Percentiles rank a stretch among this genome's conserved stretches.
phyloP scores from a whole-genome alignment of 2,888 invertebrate genomes.

The Lepeophtheirus nordmannii region DNA sequence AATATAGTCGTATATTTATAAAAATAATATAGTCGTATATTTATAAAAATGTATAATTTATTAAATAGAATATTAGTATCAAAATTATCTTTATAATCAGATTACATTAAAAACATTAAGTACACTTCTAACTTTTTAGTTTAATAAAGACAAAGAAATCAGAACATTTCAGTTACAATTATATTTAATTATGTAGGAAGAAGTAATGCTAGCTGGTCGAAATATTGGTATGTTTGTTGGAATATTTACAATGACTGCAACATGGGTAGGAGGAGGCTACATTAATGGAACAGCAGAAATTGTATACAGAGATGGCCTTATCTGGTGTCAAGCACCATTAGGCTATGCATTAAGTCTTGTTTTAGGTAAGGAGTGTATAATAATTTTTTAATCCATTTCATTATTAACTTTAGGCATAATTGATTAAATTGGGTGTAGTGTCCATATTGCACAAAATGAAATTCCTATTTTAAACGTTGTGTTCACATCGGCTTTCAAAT shows the following conservation, averaged over 20 bases:
- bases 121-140: not conserved
- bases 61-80: not conserved
- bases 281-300: conserved; percentile 98
- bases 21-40: no score
- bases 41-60: no score
- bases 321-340: conserved; percentile 98
- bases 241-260: conserved; percentile 99
- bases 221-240: conserved; percentile 94
- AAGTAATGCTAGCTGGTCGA: conserved; percentile 94
- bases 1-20: no score
- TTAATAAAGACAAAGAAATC: not conserved
- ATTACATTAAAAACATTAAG: not conserved
- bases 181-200: conserved; percentile 43
- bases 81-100: not conserved
- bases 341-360: conserved; percentile 91
- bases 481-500: no score
- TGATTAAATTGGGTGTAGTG: no score
- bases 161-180: not conserved
- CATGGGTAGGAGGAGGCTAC: conserved; percentile 99
- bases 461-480: no score
- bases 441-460: no score
- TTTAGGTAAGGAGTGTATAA: conserved; percentile 52
- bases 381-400: no score
- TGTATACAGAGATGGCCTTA: conserved; percentile 75
- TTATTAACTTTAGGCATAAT: no score